A percentile compares a stretch with the other conserved stretches of the same genome.
These are phyloP conservation scores for Xylocopa sonorina DNA, from an alignment of 1,140 invertebrate species.

Conservation along the genomic window DNA sequence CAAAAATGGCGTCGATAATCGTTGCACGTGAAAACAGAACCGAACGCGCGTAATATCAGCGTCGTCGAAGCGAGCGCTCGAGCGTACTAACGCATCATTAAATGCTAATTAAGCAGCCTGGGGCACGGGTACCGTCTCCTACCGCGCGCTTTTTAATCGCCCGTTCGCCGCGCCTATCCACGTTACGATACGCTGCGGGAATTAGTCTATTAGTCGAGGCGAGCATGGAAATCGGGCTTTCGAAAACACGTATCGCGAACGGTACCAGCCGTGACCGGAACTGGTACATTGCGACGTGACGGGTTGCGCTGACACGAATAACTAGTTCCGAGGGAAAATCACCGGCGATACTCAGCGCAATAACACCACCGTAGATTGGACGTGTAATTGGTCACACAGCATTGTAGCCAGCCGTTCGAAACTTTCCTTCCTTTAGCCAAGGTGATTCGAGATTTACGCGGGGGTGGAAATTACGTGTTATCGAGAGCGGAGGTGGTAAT, in stretches of 20 bases:
- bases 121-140: background rate
- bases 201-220: slow-evolving; percentile 37
- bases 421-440: background rate
- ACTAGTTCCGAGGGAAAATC: slow-evolving; percentile 8
- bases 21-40: too few species aligned
- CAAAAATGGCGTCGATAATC: too few species aligned
- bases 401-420: background rate
- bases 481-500: too few species aligned
- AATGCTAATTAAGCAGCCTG: slow-evolving; percentile 19
- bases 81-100: slow-evolving; percentile 22
- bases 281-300: slow-evolving; percentile 16
- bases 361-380: background rate
- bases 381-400: background rate
- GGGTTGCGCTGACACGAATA: slow-evolving; percentile 28
- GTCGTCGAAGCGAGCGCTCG: background rate
- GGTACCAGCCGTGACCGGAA: background rate
- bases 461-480: too few species aligned
- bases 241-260: slow-evolving; percentile 19
- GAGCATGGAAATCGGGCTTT: slow-evolving; percentile 4
- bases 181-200: background rate
- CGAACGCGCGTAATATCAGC: background rate
- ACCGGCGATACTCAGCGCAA: background rate
- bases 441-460: too few species aligned
- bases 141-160: slow-evolving; percentile 20
- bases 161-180: background rate